A percentile compares a stretch with the other conserved stretches of the same genome.
Evolutionary conservation across 2,888 invertebrate species (phyloP).

Genomic region (Zaprionus bogoriensis): DNA sequence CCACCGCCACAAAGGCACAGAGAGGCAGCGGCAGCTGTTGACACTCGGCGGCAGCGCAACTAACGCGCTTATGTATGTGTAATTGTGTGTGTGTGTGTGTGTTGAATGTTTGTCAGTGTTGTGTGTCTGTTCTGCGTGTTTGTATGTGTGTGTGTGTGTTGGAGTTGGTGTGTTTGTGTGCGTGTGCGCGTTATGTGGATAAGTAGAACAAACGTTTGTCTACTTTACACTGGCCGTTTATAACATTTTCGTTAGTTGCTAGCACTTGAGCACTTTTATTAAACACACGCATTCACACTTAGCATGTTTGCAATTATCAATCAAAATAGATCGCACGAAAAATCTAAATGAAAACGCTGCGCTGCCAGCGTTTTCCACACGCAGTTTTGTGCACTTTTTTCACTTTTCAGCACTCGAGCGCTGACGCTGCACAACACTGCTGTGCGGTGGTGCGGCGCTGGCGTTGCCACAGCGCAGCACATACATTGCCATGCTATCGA

Average conservation of each 20-base stretch:
- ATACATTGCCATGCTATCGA: no score
- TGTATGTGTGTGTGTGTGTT: slow-evolving; percentile 32
- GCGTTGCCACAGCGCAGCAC: slow-evolving; percentile 18
- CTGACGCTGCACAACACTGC: slow-evolving; percentile 31
- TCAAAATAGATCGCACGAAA: slow-evolving; percentile 25
- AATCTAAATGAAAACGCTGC: slow-evolving; percentile 45
- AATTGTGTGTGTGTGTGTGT: slow-evolving; percentile 4
- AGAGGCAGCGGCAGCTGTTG: slow-evolving; percentile 59
- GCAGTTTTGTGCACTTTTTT: slow-evolving; percentile 40
- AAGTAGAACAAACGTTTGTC: slow-evolving; percentile 62
- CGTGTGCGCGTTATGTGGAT: slow-evolving; percentile 60
- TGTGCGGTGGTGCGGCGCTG: neutral
- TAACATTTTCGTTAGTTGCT: slow-evolving; percentile 36
- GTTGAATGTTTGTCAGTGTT: slow-evolving; percentile 28
- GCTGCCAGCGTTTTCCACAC: slow-evolving; percentile 56
- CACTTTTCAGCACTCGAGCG: slow-evolving; percentile 38
- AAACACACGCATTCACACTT: slow-evolving; percentile 13
- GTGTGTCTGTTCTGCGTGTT: slow-evolving; percentile 32
- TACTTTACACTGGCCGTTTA: slow-evolving; percentile 44
- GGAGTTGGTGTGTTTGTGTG: slow-evolving; percentile 24
- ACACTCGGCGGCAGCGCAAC: slow-evolving; percentile 58
- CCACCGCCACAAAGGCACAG: slow-evolving; percentile 35
- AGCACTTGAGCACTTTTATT: slow-evolving; percentile 18
- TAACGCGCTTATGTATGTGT: slow-evolving; percentile 21
- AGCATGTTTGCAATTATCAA: slow-evolving; percentile 11